Evolutionary conservation across 1,140 invertebrate genomes (phyloP), one percentile per base, ranked within the genome.

Genomic region (Leptopilina clavipes): DNA sequence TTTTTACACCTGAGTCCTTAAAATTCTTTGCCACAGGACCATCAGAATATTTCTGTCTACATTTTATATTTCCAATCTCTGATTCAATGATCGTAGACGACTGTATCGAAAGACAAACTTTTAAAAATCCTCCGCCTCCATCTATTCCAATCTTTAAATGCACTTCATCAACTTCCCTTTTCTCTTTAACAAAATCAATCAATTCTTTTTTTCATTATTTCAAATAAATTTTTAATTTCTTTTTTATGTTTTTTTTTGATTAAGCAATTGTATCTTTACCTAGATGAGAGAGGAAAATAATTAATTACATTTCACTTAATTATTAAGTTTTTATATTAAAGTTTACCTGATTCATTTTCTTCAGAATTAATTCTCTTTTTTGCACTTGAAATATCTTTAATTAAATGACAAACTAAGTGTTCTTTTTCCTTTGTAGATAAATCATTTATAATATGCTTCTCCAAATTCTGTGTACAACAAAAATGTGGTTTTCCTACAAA

Each of bases 81-180:
- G 44, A 48, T n/a, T 48, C 44, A 48, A 48, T 48, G 2, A 48
- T 44, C 9, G 12, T 48, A 48, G 44, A n/a, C 44, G 44, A 48
- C 44, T 48, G 44, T 48, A 48, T 48, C 44, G 37, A 40, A 7
- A 40, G 37, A 40, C 37, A 40, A 40, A 40, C 45, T 48, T 48
- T 48, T 7, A 48, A 48, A 48, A 48, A 48, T n/a, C 45, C 45
- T 48, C 11, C 45, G 10, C 45, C 45, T 3, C 45, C 45, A 48
- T n/a, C n/a, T n/a, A 48, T 48, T 48, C 45, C n/a, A 7, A 48
- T 3, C n/a, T 48, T 48, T 17, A 56, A 56, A 19, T 56, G 52
- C 18, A 56, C 9, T 56, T 19, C 52, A 19, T 56, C 52, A 56
- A 56, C 52, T 56, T 56, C 52, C 18, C 52, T 56, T 56, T 56